Evolutionary conservation across 1,140 invertebrate species (phyloP), one percentile per base, ranked within the genome.

Genomic region (Drosophila equinoxialis): DNA sequence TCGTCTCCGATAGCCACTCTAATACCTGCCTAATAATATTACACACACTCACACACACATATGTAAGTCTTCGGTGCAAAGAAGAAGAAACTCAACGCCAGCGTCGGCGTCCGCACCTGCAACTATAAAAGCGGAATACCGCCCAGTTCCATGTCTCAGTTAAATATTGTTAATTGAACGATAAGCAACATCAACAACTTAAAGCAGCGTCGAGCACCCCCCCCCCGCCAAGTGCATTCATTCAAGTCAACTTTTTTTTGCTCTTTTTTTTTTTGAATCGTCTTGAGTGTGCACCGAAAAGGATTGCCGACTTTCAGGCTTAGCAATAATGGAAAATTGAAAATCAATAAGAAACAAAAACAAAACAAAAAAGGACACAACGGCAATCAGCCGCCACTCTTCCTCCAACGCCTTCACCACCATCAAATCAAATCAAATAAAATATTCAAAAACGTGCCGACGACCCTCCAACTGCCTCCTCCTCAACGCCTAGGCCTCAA

Each of bases 131-230:
- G 89, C 65, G 54, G 67, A 65, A 37, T 63, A 70, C 30, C 71
- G 60, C 61, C 35, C 64, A 58, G 73, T 76, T 85, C 83, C 75
- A 76, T 85, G 89, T 79, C 84, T 90, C 84, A 90, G 89, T 90
- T 75, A 87, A 85, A 85, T 62, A 74, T 72, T 87, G 75, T 85
- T 79, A 82, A 90, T 91, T 89, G 77, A 76, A 64, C 77, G 73
- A 78, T 65, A 75, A 68, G 51, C 48, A 81, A 37, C 62, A 67
- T 26, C 68, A 70, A 54, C 10, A 6, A 39, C 23, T 55, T 57
- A 0, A 30, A 30, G 30, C 30, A 30, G 30, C 6, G 30, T 30
- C 30, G 30, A 30, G 30, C 30, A 30, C 30, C 30, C 30, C 30
- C 5, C 30, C 30, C 3, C 30, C 30, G 65, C 26, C 7, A 58